Percentiles rank a stretch among this genome's conserved stretches.
These are phyloP conservation scores for Entelurus aequoreus DNA, from an alignment of 2,113 vertebrate species.

Conservation along the genomic window DNA sequence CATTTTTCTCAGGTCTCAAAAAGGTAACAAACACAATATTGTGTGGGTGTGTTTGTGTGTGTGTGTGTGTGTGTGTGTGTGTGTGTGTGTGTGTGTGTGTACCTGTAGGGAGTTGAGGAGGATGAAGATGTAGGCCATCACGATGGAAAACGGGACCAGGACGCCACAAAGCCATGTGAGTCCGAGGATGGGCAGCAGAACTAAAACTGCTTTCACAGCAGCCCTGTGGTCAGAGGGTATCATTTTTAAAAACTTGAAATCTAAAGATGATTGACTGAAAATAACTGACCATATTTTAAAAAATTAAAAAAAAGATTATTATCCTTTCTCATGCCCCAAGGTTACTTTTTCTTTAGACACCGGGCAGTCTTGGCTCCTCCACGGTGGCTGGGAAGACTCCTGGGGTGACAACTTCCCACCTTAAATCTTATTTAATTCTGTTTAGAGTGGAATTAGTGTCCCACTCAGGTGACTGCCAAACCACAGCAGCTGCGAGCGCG, in stretches of 20 bases:
- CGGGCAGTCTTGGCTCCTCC: conserved; percentile 36
- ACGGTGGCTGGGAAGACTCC: conserved; percentile 61
- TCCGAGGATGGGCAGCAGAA: conserved; percentile 76
- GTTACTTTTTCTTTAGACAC: conserved; percentile 21
- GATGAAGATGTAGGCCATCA: conserved; percentile 76
- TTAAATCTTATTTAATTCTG: conserved; percentile 71
- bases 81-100: conserved; percentile 11
- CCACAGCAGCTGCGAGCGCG: conserved; percentile 70
- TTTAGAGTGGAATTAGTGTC: conserved; percentile 73
- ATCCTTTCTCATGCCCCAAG: conserved; percentile 6
- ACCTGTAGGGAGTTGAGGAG: conserved; percentile 78
- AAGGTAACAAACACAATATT: too few species aligned
- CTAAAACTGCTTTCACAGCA: conserved; percentile 75
- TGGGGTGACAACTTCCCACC: conserved; percentile 69
- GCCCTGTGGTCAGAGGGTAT: conserved; percentile 55
- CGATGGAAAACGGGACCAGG: conserved; percentile 72
- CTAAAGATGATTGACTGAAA: not conserved
- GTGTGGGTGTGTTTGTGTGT: too few species aligned
- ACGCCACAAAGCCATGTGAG: conserved; percentile 77
- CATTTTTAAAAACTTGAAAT: conserved; percentile 1
- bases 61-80: too few species aligned
- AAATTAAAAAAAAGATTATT: conserved; percentile 4
- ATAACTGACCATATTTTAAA: not conserved
- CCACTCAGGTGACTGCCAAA: conserved; percentile 71
- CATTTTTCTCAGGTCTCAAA: too few species aligned